These are phyloP conservation scores for Drosophila bifasciata DNA, from an alignment of 1,140 invertebrate genomes.

Conservation along the genomic window DNA sequence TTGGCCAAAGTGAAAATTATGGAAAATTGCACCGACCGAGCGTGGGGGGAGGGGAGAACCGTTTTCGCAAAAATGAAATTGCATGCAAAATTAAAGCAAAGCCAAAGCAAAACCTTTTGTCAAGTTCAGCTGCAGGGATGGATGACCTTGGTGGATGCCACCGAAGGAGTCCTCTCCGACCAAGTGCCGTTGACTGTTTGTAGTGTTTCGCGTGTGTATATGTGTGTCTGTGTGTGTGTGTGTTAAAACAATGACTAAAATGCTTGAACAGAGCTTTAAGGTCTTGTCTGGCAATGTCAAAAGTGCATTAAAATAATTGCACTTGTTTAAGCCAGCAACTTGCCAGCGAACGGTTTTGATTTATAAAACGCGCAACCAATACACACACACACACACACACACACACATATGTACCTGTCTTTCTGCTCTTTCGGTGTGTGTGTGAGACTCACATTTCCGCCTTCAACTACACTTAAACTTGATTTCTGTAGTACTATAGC, in stretches of 20 bases:
- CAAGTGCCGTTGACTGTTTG: constrained; percentile 36
- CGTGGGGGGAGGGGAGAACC: background rate
- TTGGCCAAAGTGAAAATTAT: constrained; percentile 35
- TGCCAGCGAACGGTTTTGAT: constrained; percentile 43
- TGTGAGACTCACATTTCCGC: constrained; percentile 43
- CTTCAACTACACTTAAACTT: constrained; percentile 71
- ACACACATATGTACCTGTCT: too few species aligned
- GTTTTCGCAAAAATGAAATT: constrained; percentile 33
- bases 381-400: background rate
- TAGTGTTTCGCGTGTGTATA: background rate
- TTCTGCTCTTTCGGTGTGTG: background rate
- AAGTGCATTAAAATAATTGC: constrained; percentile 84
- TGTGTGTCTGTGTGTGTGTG: constrained; percentile 24
- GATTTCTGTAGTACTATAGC: constrained; percentile 49
- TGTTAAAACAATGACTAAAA: constrained; percentile 65
- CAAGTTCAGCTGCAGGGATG: constrained; percentile 64
- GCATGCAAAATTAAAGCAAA: constrained; percentile 57
- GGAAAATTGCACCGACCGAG: constrained; percentile 25
- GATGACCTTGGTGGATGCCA: constrained; percentile 52
- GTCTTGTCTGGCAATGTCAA: constrained; percentile 71
- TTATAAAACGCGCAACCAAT: constrained; percentile 32
- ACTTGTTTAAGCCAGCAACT: constrained; percentile 65
- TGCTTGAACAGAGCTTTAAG: constrained; percentile 66
- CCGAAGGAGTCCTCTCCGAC: constrained; percentile 44
- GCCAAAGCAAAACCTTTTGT: constrained; percentile 34